A percentile compares a stretch with the other conserved stretches of the same genome.
Evolutionary conservation across 2,888 invertebrate genomes (phyloP).

Genomic region (Galeruca laticollis): DNA sequence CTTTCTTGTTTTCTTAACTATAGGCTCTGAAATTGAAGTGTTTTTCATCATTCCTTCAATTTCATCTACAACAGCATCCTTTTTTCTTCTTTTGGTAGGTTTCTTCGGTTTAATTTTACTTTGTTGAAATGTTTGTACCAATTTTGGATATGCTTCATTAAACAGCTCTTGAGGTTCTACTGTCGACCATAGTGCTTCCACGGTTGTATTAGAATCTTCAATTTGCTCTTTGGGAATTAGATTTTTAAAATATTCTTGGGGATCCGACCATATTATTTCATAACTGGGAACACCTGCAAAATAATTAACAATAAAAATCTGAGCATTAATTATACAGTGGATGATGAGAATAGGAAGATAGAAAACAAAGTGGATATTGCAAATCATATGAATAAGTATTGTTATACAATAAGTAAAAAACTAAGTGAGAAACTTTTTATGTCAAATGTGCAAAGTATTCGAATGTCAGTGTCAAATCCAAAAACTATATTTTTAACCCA

Average conservation of each 20-base stretch:
- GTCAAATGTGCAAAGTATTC: too few species aligned
- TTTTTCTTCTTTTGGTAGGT: slow-evolving; percentile 52
- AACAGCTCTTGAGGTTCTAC: slow-evolving; percentile 78
- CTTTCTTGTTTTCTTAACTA: slow-evolving; percentile 56
- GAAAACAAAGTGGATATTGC: too few species aligned
- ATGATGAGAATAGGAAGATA: too few species aligned
- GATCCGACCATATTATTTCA: slow-evolving; percentile 79
- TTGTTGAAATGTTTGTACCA: slow-evolving; percentile 72
- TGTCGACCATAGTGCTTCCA: slow-evolving; percentile 73
- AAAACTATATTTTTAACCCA: too few species aligned
- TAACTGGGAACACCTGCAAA: slow-evolving; percentile 74
- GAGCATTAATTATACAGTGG: background rate
- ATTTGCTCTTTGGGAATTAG: slow-evolving; percentile 74
- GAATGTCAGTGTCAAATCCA: too few species aligned
- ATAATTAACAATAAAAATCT: slow-evolving; percentile 2
- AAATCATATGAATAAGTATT: too few species aligned
- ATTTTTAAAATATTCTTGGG: slow-evolving; percentile 70
- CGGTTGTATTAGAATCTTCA: slow-evolving; percentile 64
- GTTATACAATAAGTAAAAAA: too few species aligned
- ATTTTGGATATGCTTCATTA: slow-evolving; percentile 72
- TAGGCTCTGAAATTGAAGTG: slow-evolving; percentile 56
- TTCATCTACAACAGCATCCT: slow-evolving; percentile 47
- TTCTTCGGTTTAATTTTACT: slow-evolving; percentile 68
- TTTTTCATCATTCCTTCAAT: slow-evolving; percentile 51
- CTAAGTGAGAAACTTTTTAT: too few species aligned